These are phyloP conservation scores for Thunnus thynnus DNA, from an alignment of 2,113 vertebrate genomes.

Conservation along the genomic window DNA sequence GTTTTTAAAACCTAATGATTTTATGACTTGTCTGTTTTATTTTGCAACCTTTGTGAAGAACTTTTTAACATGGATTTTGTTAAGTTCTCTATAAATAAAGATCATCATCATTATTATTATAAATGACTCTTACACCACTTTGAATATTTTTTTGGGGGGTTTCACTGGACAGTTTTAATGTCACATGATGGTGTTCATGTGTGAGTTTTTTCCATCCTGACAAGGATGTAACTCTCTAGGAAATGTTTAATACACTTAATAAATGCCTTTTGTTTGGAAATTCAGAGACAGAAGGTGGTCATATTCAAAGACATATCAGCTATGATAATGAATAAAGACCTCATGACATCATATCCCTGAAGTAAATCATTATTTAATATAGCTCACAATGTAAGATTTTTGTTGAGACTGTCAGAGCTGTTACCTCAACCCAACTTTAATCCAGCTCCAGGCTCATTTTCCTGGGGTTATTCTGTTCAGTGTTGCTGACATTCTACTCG, in stretches of 20 bases:
- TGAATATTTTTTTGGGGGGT: slow-evolving; percentile 3
- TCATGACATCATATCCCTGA: no score
- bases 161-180: slow-evolving; percentile 21
- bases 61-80: no score
- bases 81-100: no score
- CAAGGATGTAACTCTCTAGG: background rate
- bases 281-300: no score
- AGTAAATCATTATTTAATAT: no score
- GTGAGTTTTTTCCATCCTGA: background rate
- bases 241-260: background rate
- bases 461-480: no score
- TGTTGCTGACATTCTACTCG: background rate
- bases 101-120: no score
- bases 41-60: no score
- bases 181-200: background rate
- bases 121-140: background rate
- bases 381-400: background rate
- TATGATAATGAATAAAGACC: no score
- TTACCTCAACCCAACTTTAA: background rate
- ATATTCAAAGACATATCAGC: no score
- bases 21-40: no score
- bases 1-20: no score
- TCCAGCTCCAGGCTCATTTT: background rate
- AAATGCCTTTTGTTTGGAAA: background rate
- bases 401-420: background rate